Conservation (phyloP, 2,888 invertebrate genomes). For the Operophtera brumata region DNA sequence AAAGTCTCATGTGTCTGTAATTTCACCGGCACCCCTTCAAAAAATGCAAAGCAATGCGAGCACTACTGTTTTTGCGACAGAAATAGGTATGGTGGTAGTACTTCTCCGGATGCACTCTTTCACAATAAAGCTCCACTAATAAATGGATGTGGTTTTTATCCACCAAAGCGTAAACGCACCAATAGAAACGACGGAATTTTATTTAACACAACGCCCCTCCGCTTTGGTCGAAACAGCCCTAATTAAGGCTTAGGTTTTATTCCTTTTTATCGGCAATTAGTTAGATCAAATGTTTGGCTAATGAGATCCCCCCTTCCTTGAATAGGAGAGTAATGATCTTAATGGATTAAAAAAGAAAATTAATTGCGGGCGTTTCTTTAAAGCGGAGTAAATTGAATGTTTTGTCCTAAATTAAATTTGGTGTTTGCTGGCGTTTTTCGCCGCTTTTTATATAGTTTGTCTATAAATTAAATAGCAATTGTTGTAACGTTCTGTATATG, state of each 20-base stretch:
- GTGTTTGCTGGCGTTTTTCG: not conserved
- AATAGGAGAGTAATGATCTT: slow-evolving; percentile 8
- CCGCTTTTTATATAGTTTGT: not conserved
- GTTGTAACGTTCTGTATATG: too few relatives aligned
- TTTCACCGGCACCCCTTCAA: too few relatives aligned
- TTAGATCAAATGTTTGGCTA: slow-evolving; percentile 12
- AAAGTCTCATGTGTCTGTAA: too few relatives aligned
- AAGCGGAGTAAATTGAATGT: not conserved
- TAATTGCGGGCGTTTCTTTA: slow-evolving; percentile 2
- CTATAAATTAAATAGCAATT: not conserved
- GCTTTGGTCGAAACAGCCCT: too few relatives aligned
- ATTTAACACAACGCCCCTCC: too few relatives aligned
- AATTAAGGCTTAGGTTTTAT: slow-evolving; percentile 12
- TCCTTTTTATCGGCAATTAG: slow-evolving; percentile 14
- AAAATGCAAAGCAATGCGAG: too few relatives aligned
- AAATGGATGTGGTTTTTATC: slow-evolving; percentile 1
- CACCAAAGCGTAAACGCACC: too few relatives aligned
- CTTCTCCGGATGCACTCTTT: too few relatives aligned
- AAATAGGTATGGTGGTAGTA: too few relatives aligned
- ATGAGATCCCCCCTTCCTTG: slow-evolving; percentile 3
- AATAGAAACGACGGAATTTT: too few relatives aligned
- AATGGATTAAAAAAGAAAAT: slow-evolving; percentile 19
- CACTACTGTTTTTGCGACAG: too few relatives aligned
- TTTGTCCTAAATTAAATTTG: not conserved
- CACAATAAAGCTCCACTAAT: too few relatives aligned